A percentile compares a stretch with the other conserved stretches of the same genome.
These are phyloP conservation scores for Brachionus sp. DNA, from an alignment of 1,140 invertebrate species.

Conservation along the genomic window DNA sequence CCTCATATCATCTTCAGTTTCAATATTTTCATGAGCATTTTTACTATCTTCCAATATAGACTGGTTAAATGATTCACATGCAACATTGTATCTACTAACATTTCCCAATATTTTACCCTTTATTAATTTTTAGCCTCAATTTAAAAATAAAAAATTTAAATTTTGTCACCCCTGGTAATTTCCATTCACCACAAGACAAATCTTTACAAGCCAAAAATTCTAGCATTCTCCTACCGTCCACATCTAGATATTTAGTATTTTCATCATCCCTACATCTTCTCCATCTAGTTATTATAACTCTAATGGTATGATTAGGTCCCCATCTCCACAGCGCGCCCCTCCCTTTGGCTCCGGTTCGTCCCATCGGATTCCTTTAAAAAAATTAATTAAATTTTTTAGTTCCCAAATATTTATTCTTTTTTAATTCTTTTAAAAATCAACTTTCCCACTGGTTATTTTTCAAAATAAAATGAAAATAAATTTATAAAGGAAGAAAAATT, in stretches of 20 bases:
- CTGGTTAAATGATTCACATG: slow-evolving; percentile 11
- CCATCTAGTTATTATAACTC: slow-evolving; percentile 59
- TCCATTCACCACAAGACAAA: slow-evolving; percentile 20
- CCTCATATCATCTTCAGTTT: slow-evolving; percentile 47
- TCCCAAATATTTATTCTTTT: too few relatives aligned
- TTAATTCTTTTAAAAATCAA: too few relatives aligned
- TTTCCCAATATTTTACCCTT: slow-evolving; percentile 12
- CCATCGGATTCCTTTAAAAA: slow-evolving; percentile 56
- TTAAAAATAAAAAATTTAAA: neutral
- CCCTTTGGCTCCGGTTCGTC: slow-evolving; percentile 60
- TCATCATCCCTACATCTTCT: slow-evolving; percentile 49
- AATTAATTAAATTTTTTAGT: neutral
- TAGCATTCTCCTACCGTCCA: slow-evolving; percentile 24
- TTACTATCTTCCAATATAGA: slow-evolving; percentile 63
- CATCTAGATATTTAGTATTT: neutral
- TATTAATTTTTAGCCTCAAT: neutral
- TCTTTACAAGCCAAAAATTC: slow-evolving; percentile 39
- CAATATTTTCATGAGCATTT: slow-evolving; percentile 60
- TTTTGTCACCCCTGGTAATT: slow-evolving; percentile 30
- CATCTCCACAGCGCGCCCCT: slow-evolving; percentile 58
- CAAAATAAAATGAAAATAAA: neutral
- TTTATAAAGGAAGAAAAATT: neutral
- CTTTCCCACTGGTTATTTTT: neutral
- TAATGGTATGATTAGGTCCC: slow-evolving; percentile 61
- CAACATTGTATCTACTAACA: neutral